Percentiles rank a stretch among this genome's conserved stretches.
Evolutionary conservation across 2,113 vertebrate genomes (phyloP).

Genomic region (Osmerus mordax): DNA sequence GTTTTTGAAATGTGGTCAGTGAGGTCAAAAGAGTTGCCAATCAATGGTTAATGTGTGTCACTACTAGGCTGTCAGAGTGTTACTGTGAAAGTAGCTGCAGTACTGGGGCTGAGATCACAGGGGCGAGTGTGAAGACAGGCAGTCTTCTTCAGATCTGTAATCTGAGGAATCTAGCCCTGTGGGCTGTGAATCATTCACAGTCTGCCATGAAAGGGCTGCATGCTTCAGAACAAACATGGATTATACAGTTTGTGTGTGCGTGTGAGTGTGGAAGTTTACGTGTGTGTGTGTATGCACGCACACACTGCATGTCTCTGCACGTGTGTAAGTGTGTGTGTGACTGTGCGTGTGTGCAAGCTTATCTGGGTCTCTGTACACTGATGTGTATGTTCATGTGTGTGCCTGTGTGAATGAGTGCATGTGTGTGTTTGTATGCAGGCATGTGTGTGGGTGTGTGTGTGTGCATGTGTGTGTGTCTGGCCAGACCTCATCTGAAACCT

Average conservation of each 20-base stretch:
- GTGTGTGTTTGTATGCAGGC: slow-evolving; percentile 7
- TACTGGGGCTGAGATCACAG: neutral
- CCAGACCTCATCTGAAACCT: neutral
- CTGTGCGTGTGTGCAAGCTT: neutral
- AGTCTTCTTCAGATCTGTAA: slow-evolving; percentile 9
- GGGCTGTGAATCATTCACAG: slow-evolving; percentile 19
- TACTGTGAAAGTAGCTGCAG: neutral
- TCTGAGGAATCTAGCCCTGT: slow-evolving; percentile 14
- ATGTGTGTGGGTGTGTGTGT: slow-evolving; percentile 11
- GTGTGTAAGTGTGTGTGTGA: neutral
- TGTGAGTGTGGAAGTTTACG: too few relatives aligned
- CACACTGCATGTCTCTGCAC: too few relatives aligned
- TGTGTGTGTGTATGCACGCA: too few relatives aligned
- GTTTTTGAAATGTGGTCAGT: too few relatives aligned
- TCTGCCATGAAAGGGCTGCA: slow-evolving; percentile 1
- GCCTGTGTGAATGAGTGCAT: neutral
- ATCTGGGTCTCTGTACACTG: too few relatives aligned
- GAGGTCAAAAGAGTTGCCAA: too few relatives aligned
- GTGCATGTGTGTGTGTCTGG: neutral
- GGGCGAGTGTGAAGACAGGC: slow-evolving; percentile 6
- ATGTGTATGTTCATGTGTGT: too few relatives aligned
- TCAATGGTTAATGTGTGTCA: too few relatives aligned
- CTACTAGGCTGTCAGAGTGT: neutral
- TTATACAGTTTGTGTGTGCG: too few relatives aligned
- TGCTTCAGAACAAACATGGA: neutral